Percentiles rank a stretch among this genome's conserved stretches.
Evolutionary conservation across 1,140 invertebrate genomes (phyloP).

Genomic region (Drosophila biarmipes): DNA sequence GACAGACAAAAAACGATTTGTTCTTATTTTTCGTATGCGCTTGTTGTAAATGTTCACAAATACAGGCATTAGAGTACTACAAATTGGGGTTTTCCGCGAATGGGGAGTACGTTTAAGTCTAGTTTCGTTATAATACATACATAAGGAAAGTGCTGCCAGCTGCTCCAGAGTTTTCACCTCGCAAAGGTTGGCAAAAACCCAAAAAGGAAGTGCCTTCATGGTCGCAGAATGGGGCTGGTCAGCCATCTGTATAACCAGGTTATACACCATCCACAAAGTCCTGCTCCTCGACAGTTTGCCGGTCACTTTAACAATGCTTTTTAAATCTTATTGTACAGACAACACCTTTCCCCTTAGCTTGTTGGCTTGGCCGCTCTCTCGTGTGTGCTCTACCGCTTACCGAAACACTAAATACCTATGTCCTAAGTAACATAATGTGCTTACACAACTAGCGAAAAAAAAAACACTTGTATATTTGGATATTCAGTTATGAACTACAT

Average conservation of each 20-base stretch:
- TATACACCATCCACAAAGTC: background rate
- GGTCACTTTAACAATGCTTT: slow-evolving; percentile 12
- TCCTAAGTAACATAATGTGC: slow-evolving; percentile 41
- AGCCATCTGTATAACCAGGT: background rate
- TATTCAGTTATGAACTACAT: slow-evolving; percentile 37
- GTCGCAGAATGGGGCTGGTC: background rate
- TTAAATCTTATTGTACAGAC: slow-evolving; percentile 37
- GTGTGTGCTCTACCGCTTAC: slow-evolving; percentile 11
- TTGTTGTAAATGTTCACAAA: slow-evolving; percentile 41
- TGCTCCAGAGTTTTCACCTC: slow-evolving; percentile 7
- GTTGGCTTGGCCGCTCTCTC: slow-evolving; percentile 60
- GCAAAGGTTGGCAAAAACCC: slow-evolving; percentile 6
- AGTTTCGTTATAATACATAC: slow-evolving; percentile 39
- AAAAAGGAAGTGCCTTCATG: background rate
- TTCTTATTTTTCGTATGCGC: slow-evolving; percentile 3
- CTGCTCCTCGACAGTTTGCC: background rate
- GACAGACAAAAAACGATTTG: slow-evolving; percentile 22
- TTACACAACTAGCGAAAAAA: slow-evolving; percentile 49
- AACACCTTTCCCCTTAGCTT: slow-evolving; percentile 31
- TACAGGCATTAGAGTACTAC: slow-evolving; percentile 28
- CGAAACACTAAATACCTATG: slow-evolving; percentile 15
- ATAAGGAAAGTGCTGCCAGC: slow-evolving; percentile 63
- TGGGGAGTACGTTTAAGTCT: slow-evolving; percentile 6
- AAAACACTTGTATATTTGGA: slow-evolving; percentile 64
- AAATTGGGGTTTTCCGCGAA: slow-evolving; percentile 14